These are phyloP conservation scores for Thereuonema tuberculata DNA, from an alignment of 1,140 invertebrate species.

Conservation along the genomic window DNA sequence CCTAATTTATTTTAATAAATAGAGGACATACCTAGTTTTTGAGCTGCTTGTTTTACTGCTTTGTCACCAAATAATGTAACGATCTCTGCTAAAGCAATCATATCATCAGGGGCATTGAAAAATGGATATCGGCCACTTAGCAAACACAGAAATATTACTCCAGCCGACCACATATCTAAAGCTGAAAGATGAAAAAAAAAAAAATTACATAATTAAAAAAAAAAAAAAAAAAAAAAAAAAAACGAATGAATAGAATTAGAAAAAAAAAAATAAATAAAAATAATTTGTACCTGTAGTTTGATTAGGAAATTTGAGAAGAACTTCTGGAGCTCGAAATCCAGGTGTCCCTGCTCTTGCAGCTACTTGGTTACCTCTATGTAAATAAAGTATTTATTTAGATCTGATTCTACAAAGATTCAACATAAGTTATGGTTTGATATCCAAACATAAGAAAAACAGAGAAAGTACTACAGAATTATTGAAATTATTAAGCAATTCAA, in stretches of 20 bases:
- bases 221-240: too few relatives aligned
- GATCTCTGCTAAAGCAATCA: slow-evolving; percentile 67
- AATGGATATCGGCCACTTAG: slow-evolving; percentile 67
- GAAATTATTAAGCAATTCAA: too few relatives aligned
- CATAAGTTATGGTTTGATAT: too few relatives aligned
- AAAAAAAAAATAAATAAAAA: slow-evolving; percentile 10
- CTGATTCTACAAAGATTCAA: too few relatives aligned
- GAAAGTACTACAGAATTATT: too few relatives aligned
- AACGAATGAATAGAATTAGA: slow-evolving; percentile 8
- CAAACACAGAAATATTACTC: slow-evolving; percentile 68
- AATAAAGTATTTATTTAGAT: too few relatives aligned
- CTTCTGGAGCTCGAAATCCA: slow-evolving; percentile 77
- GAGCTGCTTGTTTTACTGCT: slow-evolving; percentile 49
- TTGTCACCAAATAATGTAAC: slow-evolving; percentile 60
- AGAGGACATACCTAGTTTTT: slow-evolving; percentile 49
- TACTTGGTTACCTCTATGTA: slow-evolving; percentile 38
- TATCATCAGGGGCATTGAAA: slow-evolving; percentile 64
- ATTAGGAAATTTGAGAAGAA: slow-evolving; percentile 54
- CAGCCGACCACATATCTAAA: slow-evolving; percentile 79
- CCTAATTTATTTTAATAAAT: too few relatives aligned
- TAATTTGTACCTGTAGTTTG: slow-evolving; percentile 57
- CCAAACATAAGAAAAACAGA: too few relatives aligned
- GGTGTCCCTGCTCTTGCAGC: slow-evolving; percentile 78
- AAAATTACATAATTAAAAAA: too few relatives aligned
- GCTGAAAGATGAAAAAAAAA: slow-evolving; percentile 35